These are phyloP conservation scores for Lamellibrachia columna DNA, from an alignment of 2,888 invertebrate genomes.

Conservation along the genomic window DNA sequence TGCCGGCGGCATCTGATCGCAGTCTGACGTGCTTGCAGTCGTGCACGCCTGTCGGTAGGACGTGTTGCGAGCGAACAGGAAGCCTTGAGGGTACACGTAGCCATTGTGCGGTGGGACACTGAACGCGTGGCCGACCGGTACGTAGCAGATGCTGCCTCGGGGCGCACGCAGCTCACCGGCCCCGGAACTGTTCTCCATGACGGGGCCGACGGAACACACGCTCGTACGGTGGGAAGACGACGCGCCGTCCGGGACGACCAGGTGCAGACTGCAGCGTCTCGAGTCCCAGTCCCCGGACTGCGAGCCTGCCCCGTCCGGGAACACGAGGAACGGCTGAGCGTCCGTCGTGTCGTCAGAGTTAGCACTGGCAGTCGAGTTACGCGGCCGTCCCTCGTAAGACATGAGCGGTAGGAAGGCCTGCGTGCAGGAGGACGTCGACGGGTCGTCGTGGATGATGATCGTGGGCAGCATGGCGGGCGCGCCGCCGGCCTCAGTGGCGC, in stretches of 20 bases:
- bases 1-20: neutral
- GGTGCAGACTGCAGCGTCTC: neutral
- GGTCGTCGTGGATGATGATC: slow-evolving; percentile 30
- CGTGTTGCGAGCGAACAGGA: neutral
- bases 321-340: slow-evolving; percentile 33
- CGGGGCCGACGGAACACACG: slow-evolving; percentile 30
- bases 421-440: slow-evolving; percentile 18
- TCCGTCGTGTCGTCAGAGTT: slow-evolving; percentile 22
- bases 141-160: slow-evolving; percentile 36
- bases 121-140: slow-evolving; percentile 36
- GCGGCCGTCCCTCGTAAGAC: slow-evolving; percentile 16
- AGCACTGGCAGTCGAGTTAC: slow-evolving; percentile 27
- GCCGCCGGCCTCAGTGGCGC: neutral
- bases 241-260: neutral
- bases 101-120: slow-evolving; percentile 30
- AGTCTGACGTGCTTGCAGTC: neutral
- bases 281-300: neutral
- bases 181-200: slow-evolving; percentile 20
- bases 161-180: slow-evolving; percentile 17
- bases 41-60: neutral
- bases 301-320: neutral
- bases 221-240: slow-evolving; percentile 28
- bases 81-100: neutral
- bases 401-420: neutral
- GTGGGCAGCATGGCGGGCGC: slow-evolving; percentile 20